Conservation (phyloP, 2,797 vertebrate genomes). For the Pelobates cultripes region DNA sequence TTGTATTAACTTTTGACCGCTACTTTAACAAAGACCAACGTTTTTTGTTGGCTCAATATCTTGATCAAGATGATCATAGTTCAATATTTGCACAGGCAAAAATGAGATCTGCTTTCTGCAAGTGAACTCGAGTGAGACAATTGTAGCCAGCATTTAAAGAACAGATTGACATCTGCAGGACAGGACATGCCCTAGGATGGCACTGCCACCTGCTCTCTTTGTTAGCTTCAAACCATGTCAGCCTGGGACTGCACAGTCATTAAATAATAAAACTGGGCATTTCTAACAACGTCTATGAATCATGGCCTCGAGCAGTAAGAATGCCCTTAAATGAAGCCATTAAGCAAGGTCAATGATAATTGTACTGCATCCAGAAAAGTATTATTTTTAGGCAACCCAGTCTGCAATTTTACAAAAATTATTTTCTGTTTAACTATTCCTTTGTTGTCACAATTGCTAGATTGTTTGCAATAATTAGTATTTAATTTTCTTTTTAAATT, state of each 20-base stretch:
- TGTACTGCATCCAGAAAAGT: too few species aligned
- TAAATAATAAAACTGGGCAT: conserved; percentile 32
- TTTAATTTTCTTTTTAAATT: too few species aligned
- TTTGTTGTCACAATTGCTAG: too few species aligned
- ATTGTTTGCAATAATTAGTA: too few species aligned
- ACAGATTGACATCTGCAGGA: conserved; percentile 33
- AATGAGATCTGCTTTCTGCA: conserved; percentile 4
- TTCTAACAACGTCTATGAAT: background rate
- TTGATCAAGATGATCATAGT: too few species aligned
- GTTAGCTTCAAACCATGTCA: conserved; percentile 32
- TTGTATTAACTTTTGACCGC: too few species aligned
- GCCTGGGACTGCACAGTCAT: conserved; percentile 40
- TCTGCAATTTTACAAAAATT: background rate
- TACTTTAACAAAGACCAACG: too few species aligned
- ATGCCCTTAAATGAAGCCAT: background rate
- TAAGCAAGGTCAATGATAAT: conserved; percentile 5
- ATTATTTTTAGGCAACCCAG: too few species aligned
- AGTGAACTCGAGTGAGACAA: background rate
- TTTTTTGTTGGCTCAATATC: too few species aligned
- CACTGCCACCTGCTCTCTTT: conserved; percentile 31
- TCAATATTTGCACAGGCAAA: background rate
- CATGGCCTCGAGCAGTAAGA: conserved; percentile 5
- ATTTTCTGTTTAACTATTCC: too few species aligned
- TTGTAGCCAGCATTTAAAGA: conserved; percentile 8
- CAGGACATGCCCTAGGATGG: conserved; percentile 27